Evolutionary conservation across 92 coral and sea anemone genomes (phyloP).

Genomic region (Porites cylindrica): DNA sequence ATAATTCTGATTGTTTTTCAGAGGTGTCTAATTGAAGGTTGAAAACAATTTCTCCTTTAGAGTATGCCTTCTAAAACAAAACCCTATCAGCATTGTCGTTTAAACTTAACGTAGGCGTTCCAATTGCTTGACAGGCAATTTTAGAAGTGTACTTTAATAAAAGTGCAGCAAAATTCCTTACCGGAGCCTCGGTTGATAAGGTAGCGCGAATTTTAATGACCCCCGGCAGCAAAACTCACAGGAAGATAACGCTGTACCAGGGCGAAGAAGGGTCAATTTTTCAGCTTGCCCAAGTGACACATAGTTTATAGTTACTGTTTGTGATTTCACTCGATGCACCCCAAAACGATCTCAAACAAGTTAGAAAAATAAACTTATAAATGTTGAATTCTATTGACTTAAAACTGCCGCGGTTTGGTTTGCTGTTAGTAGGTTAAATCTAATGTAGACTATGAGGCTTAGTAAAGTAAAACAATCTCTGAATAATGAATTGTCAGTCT

Average conservation of each 20-base stretch:
- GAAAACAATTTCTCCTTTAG: slow-evolving; percentile 14
- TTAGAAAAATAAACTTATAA: slow-evolving; percentile 93
- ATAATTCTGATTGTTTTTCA: slow-evolving; percentile 14
- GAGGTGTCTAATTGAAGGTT: slow-evolving; percentile 8
- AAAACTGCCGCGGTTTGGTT: slow-evolving; percentile 40
- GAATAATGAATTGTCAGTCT: slow-evolving; percentile 28
- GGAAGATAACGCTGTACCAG: neutral
- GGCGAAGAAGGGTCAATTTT: slow-evolving; percentile 1
- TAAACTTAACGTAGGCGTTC: slow-evolving; percentile 53
- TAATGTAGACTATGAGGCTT: slow-evolving; percentile 9
- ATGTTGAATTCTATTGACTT: slow-evolving; percentile 89
- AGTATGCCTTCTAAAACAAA: slow-evolving; percentile 17
- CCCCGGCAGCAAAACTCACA: neutral
- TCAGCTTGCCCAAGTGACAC: slow-evolving; percentile 1
- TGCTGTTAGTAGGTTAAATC: slow-evolving; percentile 43
- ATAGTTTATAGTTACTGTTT: slow-evolving; percentile 77
- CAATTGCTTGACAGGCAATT: slow-evolving; percentile 64
- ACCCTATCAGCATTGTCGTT: slow-evolving; percentile 14
- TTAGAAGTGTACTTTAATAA: slow-evolving; percentile 83
- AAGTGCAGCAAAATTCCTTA: slow-evolving; percentile 79
- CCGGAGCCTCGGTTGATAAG: slow-evolving; percentile 84
- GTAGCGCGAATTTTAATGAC: slow-evolving; percentile 59
- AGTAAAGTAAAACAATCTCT: slow-evolving; percentile 7
- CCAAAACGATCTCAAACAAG: slow-evolving; percentile 90
- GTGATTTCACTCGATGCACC: slow-evolving; percentile 74